Conservation (phyloP, 2,113 vertebrate species). For the Laticauda colubrina region DNA sequence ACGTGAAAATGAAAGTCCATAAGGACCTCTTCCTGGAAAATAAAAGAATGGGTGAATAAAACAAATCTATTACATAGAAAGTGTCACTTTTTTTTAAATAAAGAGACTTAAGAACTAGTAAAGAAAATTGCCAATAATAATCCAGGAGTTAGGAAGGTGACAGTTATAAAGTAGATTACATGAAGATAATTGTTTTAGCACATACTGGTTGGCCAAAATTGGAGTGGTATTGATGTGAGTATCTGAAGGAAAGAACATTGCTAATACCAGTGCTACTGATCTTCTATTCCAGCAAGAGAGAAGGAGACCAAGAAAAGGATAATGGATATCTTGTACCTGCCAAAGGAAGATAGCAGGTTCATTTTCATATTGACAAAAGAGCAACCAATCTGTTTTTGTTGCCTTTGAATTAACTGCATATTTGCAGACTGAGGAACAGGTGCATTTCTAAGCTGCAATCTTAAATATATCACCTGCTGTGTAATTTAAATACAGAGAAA, state of each 20-base stretch:
- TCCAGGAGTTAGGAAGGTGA: not conserved
- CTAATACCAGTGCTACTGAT: not conserved
- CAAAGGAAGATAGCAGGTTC: not conserved
- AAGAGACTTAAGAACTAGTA: not conserved
- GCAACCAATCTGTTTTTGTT: not conserved
- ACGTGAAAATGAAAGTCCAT: not conserved
- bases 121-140: not conserved
- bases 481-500: not conserved
- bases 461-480: not conserved
- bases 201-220: not conserved
- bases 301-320: not conserved
- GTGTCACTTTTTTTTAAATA: not conserved
- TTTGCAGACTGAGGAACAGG: not conserved
- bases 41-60: not conserved
- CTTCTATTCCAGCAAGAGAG: not conserved
- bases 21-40: not conserved
- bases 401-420: not conserved
- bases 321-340: not conserved
- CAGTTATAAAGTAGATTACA: not conserved
- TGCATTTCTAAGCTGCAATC: not conserved
- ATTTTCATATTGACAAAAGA: not conserved
- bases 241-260: not conserved
- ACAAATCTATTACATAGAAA: not conserved
- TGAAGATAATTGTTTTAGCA: not conserved
- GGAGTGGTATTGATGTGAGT: not conserved